phyloP scores from a whole-genome alignment of 2,113 vertebrate genomes.

The Anguilla japonica region DNA sequence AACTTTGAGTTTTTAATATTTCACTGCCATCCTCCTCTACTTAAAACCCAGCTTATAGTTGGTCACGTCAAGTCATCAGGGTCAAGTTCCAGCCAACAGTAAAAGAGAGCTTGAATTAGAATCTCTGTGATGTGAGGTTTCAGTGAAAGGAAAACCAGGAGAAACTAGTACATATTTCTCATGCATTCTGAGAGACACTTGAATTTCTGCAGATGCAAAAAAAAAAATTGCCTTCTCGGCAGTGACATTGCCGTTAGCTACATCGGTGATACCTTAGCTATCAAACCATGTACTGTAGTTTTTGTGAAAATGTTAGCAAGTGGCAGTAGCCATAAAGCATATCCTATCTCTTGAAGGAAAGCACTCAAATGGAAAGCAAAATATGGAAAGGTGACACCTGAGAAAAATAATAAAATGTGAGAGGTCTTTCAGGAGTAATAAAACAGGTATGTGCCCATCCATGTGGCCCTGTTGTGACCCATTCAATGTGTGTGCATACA shows the following conservation, averaged over 20 bases:
- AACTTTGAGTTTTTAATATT: not conserved
- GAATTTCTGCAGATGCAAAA: not conserved
- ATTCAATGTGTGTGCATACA: not conserved
- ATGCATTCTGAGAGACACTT: too few relatives aligned
- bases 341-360: not conserved
- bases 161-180: too few relatives aligned
- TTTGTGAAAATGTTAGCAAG: not conserved
- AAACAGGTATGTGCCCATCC: not conserved
- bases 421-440: not conserved
- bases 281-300: not conserved
- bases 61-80: not conserved
- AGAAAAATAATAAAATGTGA: not conserved
- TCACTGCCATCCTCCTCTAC: not conserved
- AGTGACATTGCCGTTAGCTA: not conserved
- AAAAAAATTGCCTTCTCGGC: not conserved
- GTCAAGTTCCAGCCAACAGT: not conserved
- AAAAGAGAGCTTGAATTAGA: not conserved
- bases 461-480: not conserved
- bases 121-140: not conserved
- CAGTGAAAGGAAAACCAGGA: too few relatives aligned
- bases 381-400: not conserved
- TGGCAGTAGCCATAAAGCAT: not conserved
- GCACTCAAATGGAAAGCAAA: not conserved
- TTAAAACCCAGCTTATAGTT: slow-evolving; percentile 1
- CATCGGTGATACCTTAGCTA: not conserved